phyloP scores from a whole-genome alignment of 92 coral and sea anemone species.

The Palythoa grandis region DNA sequence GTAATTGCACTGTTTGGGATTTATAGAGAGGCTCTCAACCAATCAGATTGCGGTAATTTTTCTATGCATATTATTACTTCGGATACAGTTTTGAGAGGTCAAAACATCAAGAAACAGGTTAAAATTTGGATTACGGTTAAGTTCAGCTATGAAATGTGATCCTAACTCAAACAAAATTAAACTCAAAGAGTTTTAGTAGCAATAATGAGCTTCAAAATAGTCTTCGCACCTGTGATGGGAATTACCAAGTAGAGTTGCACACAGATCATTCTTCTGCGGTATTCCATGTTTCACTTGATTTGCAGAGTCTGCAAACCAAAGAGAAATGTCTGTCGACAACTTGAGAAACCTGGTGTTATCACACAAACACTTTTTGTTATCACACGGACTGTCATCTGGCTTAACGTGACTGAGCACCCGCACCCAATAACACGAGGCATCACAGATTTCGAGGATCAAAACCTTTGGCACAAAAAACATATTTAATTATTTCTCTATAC shows the following conservation, averaged over 20 bases:
- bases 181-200: background rate
- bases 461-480: conserved; percentile 51
- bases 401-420: conserved; percentile 83
- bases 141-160: too few species aligned
- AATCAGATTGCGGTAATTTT: too few species aligned
- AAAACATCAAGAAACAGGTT: too few species aligned
- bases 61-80: too few species aligned
- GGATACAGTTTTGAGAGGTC: too few species aligned
- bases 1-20: too few species aligned
- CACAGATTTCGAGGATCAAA: conserved; percentile 70
- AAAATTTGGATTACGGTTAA: too few species aligned
- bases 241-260: conserved; percentile 60
- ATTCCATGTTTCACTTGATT: conserved; percentile 67
- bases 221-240: conserved; percentile 76
- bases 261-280: conserved; percentile 70
- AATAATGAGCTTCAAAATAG: background rate
- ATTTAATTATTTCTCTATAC: too few species aligned
- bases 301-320: conserved; percentile 73
- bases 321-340: conserved; percentile 76
- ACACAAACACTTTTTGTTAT: conserved; percentile 45
- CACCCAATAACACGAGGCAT: conserved; percentile 84
- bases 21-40: too few species aligned
- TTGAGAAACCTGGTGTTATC: conserved; percentile 79
- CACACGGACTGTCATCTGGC: conserved; percentile 36
- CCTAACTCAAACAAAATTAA: too few species aligned